Conservation (phyloP, 1,140 invertebrate species). For the Drosophila asahinai region DNA sequence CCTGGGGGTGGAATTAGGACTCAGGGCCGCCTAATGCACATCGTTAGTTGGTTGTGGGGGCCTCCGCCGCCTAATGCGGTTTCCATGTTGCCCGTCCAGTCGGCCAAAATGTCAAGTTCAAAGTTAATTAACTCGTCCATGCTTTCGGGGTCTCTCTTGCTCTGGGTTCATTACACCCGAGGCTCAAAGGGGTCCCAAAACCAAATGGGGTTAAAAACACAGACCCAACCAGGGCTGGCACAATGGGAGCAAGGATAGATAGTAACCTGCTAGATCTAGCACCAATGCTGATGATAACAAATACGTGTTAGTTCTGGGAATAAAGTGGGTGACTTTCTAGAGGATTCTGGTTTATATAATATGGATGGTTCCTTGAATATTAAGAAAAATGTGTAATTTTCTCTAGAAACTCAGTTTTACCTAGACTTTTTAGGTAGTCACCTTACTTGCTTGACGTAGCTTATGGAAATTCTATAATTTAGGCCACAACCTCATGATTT, state of each 20-base stretch:
- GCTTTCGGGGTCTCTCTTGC: slow-evolving; percentile 8
- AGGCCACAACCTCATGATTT: too few species aligned
- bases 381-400: too few species aligned
- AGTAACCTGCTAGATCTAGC: not conserved
- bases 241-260: not conserved
- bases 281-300: not conserved
- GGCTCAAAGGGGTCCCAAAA: slow-evolving; percentile 3
- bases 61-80: slow-evolving; percentile 55
- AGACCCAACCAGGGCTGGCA: not conserved
- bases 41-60: slow-evolving; percentile 50
- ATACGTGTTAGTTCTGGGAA: not conserved
- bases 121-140: slow-evolving; percentile 68
- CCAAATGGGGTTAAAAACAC: not conserved
- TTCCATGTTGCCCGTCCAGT: slow-evolving; percentile 50
- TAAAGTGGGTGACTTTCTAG: not conserved
- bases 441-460: too few species aligned
- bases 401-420: too few species aligned
- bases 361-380: too few species aligned
- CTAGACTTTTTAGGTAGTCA: too few species aligned
- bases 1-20: not conserved
- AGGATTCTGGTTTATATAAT: too few species aligned
- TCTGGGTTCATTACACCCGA: slow-evolving; percentile 38
- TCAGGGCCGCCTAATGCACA: slow-evolving; percentile 50
- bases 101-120: slow-evolving; percentile 76
- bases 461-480: too few species aligned